Base-by-base conservation (phyloP, 2,888 invertebrate genomes). In the Anoplius nigerrimus region DNA sequence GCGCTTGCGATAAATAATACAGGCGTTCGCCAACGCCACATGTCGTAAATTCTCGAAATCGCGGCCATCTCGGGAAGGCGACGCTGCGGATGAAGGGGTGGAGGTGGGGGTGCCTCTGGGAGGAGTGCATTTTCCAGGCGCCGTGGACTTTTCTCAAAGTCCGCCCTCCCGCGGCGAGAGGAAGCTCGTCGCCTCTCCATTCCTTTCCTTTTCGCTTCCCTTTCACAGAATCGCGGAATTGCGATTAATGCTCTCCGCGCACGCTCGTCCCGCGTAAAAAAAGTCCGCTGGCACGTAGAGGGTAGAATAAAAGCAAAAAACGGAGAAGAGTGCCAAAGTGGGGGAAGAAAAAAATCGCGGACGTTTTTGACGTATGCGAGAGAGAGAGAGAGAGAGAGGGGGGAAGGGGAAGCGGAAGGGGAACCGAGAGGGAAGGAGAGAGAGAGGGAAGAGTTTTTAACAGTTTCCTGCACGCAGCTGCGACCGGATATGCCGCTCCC, bases 401-500 rank as follows among this genome's bases (percentile, higher is more conserved):
- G 27, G 3, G 27, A 6, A 4, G 27, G 3, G 34, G 11, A 16
- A 16, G 48, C 5, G 48, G n/a, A 2, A 48, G 18, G 66, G 64
- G n/a, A 60, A n/a, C n/a, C n/a, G n/a, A n/a, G n/a, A n/a, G n/a
- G n/a, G 27, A 4, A 6, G 3, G 34, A 34, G 48, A 16, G 48
- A 20, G 48, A 48, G 16, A 48, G 18, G 66, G 64, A n/a, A 60
- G 80, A 80, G 65, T 80, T 82, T 79, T 81, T 77, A 80, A 80
- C 81, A 72, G 81, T 81, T 82, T 82, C 82, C 82, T 80, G 82
- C 77, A 74, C 68, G 78, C 80, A 76, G 76, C 74, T 78, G 81
- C 75, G 76, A 81, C 79, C 82, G 82, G 82, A 82, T 82, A 43
- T 21, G 79, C 74, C 71, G 72, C 79, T 71, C 78, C 72, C 70